Base-by-base conservation (phyloP, 1,140 invertebrate genomes). In the Cyphomyrmex costatus region DNA sequence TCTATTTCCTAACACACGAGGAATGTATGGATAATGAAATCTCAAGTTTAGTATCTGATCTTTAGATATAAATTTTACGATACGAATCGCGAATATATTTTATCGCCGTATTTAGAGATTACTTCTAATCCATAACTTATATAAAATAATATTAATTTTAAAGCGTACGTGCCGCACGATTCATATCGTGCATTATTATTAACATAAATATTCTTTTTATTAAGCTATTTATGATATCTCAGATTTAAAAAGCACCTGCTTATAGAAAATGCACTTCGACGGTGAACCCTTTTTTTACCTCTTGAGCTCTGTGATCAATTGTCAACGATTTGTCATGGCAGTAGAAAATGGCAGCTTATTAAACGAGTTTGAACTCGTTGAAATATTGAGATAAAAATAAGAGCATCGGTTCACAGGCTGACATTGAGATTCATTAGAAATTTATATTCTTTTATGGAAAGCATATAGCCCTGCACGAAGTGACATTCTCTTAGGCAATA, bases 241-340 rank as follows among this genome's bases (percentile, higher is more conserved):
- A 89, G 70, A 86, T 86, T 89, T 80, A 88, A 58, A 82, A 83
- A 73, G 79, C 79, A 74, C 24, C 53, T 70, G 79, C 36, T 74
- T 74, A 42, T 42, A 83, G 70, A 73, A 83, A 73, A 86, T 89
- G 83, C 70, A 53, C 85, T 89, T 68, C 85, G 71, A 87, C 83
- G 60, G 63, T 33, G 58, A 78, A 86, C 24, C 58, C 56, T 21
- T 89, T 83, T 33, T 73, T 76, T 78, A 73, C 60, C 16, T 65
- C 49, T 88, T 90, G 90, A 92, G 91, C 91, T 90, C 85, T 76
- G 36, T 42, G 36, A 83, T 91, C 88, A 92, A 92, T 92, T 92
- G 88, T 94, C 90, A 92, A 93, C 66, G 88, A 92, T 91, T 90
- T 85, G 87, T 94, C 93, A 92, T 94, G 94, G 94, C 94, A 95